Evolutionary conservation across 2,113 vertebrate genomes (phyloP).

Genomic region (Danio rerio): GRCz12tu NC_133176.1:9625501-9626000

Average conservation of each 20-base stretch:
- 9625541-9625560: too few species aligned
- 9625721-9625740: constrained; percentile 46
- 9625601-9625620: too few species aligned
- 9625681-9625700: neutral
- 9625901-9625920: constrained; percentile 22
- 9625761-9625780: constrained; percentile 52
- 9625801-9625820: constrained; percentile 42
- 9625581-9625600: too few species aligned
- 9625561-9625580: too few species aligned
- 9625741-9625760: constrained; percentile 54
- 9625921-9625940: neutral
- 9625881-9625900: constrained; percentile 52
- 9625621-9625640: too few species aligned
- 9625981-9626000: too few species aligned
- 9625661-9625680: too few species aligned
- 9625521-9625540: too few species aligned
- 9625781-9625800: constrained; percentile 35
- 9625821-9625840: constrained; percentile 47
- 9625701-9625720: constrained; percentile 37
- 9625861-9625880: constrained; percentile 48
- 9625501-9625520: too few species aligned
- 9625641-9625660: too few species aligned
- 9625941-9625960: too few species aligned
- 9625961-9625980: too few species aligned
- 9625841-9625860: constrained; percentile 43